Percentiles rank a stretch among this genome's conserved stretches.
phyloP scores from a whole-genome alignment of 2,113 vertebrate species.

The Scomber scombrus region DNA sequence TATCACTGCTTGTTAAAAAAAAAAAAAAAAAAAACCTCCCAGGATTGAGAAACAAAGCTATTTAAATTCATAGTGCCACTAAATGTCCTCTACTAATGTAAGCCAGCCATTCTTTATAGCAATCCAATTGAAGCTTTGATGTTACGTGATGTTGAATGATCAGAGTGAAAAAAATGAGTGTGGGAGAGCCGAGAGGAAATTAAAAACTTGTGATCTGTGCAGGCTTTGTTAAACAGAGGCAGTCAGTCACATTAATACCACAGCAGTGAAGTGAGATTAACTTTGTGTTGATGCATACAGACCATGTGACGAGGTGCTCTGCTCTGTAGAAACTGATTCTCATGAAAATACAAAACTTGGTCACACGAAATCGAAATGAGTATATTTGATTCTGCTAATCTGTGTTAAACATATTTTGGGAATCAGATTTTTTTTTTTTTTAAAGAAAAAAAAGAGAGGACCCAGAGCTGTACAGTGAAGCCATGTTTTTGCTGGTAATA shows the following conservation, averaged over 20 bases:
- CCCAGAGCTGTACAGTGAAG: constrained; percentile 59
- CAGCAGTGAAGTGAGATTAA: not conserved
- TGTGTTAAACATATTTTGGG: not conserved
- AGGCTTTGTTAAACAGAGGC: not conserved
- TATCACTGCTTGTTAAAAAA: not conserved
- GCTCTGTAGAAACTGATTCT: not conserved
- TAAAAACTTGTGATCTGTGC: constrained; percentile 15
- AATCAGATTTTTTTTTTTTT: too few relatives aligned
- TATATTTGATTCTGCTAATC: not conserved
- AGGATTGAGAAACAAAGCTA: not conserved
- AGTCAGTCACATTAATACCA: constrained; percentile 18
- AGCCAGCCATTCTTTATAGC: not conserved
- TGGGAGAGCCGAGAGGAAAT: not conserved
- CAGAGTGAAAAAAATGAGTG: constrained; percentile 17
- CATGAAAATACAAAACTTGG: not conserved
- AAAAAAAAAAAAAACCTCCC: not conserved
- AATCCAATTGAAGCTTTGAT: constrained; percentile 5
- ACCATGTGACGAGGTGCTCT: not conserved
- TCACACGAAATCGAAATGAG: not conserved
- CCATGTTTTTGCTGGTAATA: constrained; percentile 39
- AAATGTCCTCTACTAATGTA: not conserved
- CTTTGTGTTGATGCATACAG: not conserved
- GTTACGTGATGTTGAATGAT: not conserved
- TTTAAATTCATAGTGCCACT: constrained; percentile 3
- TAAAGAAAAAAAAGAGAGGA: too few relatives aligned